phyloP scores from a whole-genome alignment of 1,140 invertebrate genomes.

The Planococcus citri region DNA sequence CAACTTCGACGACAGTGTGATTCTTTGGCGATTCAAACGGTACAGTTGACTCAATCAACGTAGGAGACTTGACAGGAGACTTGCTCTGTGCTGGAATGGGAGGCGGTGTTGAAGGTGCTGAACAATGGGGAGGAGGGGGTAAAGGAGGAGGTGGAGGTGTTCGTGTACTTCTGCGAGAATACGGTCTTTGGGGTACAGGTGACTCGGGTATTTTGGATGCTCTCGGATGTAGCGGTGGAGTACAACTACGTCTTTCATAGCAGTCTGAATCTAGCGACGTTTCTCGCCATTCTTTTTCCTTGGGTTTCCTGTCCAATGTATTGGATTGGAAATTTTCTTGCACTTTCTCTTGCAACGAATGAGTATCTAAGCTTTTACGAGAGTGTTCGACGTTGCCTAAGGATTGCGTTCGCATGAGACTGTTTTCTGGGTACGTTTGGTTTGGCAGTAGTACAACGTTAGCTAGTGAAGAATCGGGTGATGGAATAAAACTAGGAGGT shows the following conservation, averaged over 20 bases:
- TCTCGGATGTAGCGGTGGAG: neutral
- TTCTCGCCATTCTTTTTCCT: conserved; percentile 60
- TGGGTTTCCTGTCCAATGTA: conserved; percentile 32
- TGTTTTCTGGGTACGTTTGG: conserved; percentile 37
- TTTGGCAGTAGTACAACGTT: conserved; percentile 34
- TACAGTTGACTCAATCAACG: conserved; percentile 35
- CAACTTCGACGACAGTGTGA: conserved; percentile 69
- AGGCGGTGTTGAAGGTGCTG: conserved; percentile 27
- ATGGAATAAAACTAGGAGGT: conserved; percentile 27
- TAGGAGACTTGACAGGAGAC: conserved; percentile 21
- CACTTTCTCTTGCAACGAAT: conserved; percentile 30
- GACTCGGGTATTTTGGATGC: conserved; percentile 23
- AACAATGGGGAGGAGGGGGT: conserved; percentile 25
- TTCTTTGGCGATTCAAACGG: conserved; percentile 60
- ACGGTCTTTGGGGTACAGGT: conserved; percentile 26
- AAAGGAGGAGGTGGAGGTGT: conserved; percentile 22
- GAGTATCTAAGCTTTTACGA: conserved; percentile 10
- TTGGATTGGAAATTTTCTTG: conserved; percentile 27
- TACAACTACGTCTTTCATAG: neutral
- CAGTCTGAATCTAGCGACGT: conserved; percentile 46
- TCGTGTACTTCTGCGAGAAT: conserved; percentile 21
- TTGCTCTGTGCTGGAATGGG: conserved; percentile 30
- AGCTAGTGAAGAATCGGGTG: conserved; percentile 21
- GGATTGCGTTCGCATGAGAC: conserved; percentile 44
- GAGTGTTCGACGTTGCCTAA: conserved; percentile 44